Conservation (phyloP, 2,113 vertebrate species). For the Zosterops hypoxanthus region DNA sequence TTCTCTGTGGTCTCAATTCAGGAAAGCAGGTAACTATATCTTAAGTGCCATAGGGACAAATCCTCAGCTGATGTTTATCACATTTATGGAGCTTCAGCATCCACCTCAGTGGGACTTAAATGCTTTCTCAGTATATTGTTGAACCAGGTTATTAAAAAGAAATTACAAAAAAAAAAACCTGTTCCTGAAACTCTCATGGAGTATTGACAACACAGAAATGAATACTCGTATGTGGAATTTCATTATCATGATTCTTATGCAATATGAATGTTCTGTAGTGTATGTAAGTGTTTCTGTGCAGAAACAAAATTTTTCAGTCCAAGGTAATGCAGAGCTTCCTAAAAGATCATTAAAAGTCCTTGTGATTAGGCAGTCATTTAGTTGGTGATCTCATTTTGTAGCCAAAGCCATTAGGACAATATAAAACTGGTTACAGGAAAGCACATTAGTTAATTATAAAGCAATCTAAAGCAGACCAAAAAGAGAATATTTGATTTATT, state of each 20-base stretch:
- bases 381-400: constrained; percentile 33
- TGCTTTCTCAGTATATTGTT: not conserved
- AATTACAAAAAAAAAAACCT: not conserved
- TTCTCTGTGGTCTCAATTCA: not conserved
- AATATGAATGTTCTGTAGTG: not conserved
- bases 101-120: not conserved
- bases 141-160: not conserved
- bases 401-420: constrained; percentile 54
- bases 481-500: constrained; percentile 61
- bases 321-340: not conserved
- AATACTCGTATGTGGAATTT: not conserved
- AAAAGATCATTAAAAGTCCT: constrained; percentile 9
- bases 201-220: not conserved
- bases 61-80: not conserved
- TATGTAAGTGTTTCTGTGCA: not conserved
- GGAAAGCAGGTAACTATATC: not conserved
- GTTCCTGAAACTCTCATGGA: not conserved
- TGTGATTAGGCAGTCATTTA: constrained; percentile 9
- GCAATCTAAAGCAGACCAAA: constrained; percentile 47
- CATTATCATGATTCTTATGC: not conserved
- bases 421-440: constrained; percentile 53
- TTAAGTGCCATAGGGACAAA: not conserved
- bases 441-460: constrained; percentile 66
- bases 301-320: not conserved
- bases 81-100: not conserved